Evolutionary conservation across 2,888 invertebrate species (phyloP), one percentile per base, ranked within the genome.

Genomic region (Tetanocera ferruginea): DNA sequence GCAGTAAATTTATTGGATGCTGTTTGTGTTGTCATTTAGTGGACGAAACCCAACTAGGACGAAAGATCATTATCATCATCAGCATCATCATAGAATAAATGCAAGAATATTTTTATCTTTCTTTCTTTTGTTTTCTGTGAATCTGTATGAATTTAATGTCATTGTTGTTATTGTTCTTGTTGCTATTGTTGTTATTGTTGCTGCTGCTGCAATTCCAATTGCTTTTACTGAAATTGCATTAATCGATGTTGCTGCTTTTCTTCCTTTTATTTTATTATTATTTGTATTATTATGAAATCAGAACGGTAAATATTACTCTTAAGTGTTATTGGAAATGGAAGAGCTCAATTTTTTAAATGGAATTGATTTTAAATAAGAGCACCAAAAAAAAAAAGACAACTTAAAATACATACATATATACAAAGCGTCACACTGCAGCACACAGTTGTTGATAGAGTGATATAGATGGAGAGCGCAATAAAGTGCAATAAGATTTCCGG

Each of bases 171-270:
- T 70, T 70, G 73, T 60, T 78, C 62, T 64, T 31, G 77, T 62
- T 57, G 55, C 37, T 5, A 71, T 25, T 62, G 76, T 31, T 75
- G 71, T 43, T 34, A 66, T n/a, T 60, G 70, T 28, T 81, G 79
- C 80, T 76, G 80, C 80, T 83, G 77, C 17, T 64, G 73, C 55
- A 80, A 81, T 79, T 66, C 70, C 43, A 55, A 52, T 52, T 62
- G 60, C 78, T 76, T 67, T 75, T 75, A 75, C 72, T 76, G 74
- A 37, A 37, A 67, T 60, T 70, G 70, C 74, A 78, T 81, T 78
- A 78, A 60, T 78, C 79, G 80, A 77, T 73, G 73, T 60, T 69
- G 57, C 31, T 69, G 57, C 31, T 77, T 75, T 75, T 49, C 69
- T 23, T 64, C 49, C 49, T 60, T 25, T 57, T 37, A 34, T 72